A percentile compares a stretch with the other conserved stretches of the same genome.
These are phyloP conservation scores for Drosophila kambysellisi DNA, from an alignment of 2,888 invertebrate genomes.

Conservation along the genomic window DNA sequence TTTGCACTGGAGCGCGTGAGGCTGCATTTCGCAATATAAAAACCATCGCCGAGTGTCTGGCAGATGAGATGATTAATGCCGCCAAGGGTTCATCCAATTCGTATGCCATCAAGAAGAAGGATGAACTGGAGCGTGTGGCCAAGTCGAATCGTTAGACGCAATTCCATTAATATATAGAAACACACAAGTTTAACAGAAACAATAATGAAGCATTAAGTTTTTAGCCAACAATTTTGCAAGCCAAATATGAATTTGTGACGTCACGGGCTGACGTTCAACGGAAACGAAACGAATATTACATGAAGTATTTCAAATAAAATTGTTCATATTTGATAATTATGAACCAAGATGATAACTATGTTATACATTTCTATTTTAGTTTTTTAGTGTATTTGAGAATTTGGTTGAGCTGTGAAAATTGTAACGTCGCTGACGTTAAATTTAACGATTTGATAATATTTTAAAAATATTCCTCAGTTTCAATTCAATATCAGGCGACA, in stretches of 20 bases:
- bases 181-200: slow-evolving; percentile 5
- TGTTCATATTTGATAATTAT: not conserved
- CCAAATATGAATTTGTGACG: not conserved
- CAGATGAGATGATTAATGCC: slow-evolving; percentile 99
- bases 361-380: not conserved
- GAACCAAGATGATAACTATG: not conserved
- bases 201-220: slow-evolving; percentile 3
- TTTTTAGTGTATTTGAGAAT: not conserved
- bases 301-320: slow-evolving; percentile 1
- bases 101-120: slow-evolving; percentile 99
- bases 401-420: not conserved
- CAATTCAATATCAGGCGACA: not conserved
- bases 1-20: slow-evolving; percentile 99
- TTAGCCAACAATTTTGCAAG: slow-evolving; percentile 12
- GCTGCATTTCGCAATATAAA: slow-evolving; percentile 99
- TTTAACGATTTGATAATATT: not conserved
- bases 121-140: slow-evolving; percentile 99
- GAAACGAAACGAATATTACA: slow-evolving; percentile 1
- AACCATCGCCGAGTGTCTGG: slow-evolving; percentile 99
- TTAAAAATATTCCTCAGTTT: not conserved
- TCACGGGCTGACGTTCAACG: not conserved
- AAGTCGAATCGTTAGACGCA: slow-evolving; percentile 99
- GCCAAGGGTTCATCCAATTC: slow-evolving; percentile 99
- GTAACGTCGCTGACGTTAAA: slow-evolving; percentile 1
- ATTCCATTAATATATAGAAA: not conserved